Evolutionary conservation across 2,888 invertebrate species (phyloP), one percentile per base, ranked within the genome.

Genomic region (Acanthococcus lagerstroemiae): DNA sequence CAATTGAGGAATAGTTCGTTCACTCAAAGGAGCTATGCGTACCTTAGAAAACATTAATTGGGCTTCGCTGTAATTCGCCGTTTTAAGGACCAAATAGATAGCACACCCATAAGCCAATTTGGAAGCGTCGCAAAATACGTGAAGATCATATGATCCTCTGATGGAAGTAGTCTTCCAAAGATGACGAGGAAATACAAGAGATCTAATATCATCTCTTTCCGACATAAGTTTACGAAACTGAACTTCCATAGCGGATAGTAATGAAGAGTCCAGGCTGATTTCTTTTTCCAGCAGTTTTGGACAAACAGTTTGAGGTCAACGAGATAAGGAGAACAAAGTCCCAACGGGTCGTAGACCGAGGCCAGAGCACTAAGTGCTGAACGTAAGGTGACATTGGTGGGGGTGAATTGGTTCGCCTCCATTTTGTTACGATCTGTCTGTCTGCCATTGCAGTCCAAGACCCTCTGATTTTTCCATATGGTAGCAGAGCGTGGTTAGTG

Each of bases 101-200:
- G 9, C 6, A 48, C 48, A 48, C 5, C 6, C 48, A 17, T 9
- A 48, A n/a, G 48, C 9, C 48, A 48, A 6, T 17, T n/a, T 17
- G n/a, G 48, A 48, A 9, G 48, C 48, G 48, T 48, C 48, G 19
- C 48, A 48, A 48, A 48, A 48, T n/a, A 48, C 19, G n/a, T 48
- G 48, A 9, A 48, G n/a, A 17, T 9, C 12, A 17, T n/a, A n/a
- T 17, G 48, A 9, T 7, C 48, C 48, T 48, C 6, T 48, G 6
- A 6, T n/a, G n/a, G 12, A n/a, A 17, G 12, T 17, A n/a, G 19
- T 6, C 6, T 9, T 48, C 48, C 48, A n/a, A 9, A 48, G 6
- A 9, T 6, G 6, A 9, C 48, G 12, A 48, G 48, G 48, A n/a
- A 48, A 9, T 6, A 17, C 5, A n/a, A 48, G 12, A 6, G 9